phyloP scores from a whole-genome alignment of 2,797 vertebrate species.

The Hafferia zeledoni region DNA sequence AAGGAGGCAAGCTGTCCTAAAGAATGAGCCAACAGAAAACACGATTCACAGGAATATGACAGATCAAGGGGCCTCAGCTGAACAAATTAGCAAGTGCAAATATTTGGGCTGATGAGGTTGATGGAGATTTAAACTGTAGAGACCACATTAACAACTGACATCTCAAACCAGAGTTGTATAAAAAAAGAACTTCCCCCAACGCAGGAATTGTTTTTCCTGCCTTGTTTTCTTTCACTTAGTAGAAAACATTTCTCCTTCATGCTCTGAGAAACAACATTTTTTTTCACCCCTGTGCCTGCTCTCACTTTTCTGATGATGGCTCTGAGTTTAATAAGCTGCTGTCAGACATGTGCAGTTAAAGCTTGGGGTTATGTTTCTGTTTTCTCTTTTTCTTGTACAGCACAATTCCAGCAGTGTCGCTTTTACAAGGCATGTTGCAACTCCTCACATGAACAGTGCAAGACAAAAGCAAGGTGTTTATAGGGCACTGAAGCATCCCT shows the following conservation, averaged over 20 bases:
- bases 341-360: conserved; percentile 40
- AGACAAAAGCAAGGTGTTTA: conserved; percentile 50
- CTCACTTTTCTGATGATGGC: conserved; percentile 18
- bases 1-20: conserved; percentile 66
- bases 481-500: neutral
- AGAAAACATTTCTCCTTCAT: conserved; percentile 8
- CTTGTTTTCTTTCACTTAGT: neutral
- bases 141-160: neutral
- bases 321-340: conserved; percentile 46
- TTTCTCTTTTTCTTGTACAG: conserved; percentile 32
- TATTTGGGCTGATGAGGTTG: conserved; percentile 68
- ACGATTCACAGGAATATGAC: conserved; percentile 53
- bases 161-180: neutral
- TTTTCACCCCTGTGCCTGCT: neutral
- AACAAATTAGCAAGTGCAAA: conserved; percentile 71
- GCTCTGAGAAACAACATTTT: neutral
- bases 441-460: neutral
- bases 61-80: conserved; percentile 44
- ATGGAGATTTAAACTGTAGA: conserved; percentile 53
- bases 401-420: conserved; percentile 1
- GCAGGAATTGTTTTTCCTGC: neutral
- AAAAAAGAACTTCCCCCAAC: neutral
- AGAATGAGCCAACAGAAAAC: conserved; percentile 63
- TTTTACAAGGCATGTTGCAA: conserved; percentile 36
- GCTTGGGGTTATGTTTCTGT: neutral